phyloP scores from a whole-genome alignment of 2,797 vertebrate genomes.

The Tangara arthus region DNA sequence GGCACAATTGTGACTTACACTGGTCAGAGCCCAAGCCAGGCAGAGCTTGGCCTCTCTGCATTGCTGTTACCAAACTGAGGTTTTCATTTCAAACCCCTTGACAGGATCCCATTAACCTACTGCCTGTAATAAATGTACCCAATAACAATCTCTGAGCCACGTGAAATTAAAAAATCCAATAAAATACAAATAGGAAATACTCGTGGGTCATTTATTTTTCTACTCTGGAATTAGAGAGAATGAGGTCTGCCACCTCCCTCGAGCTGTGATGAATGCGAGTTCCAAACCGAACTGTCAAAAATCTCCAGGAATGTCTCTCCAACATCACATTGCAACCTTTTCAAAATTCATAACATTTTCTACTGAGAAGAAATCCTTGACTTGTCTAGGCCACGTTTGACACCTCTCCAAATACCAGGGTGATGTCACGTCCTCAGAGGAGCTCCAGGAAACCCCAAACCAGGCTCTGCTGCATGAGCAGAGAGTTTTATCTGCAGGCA shows the following conservation, averaged over 20 bases:
- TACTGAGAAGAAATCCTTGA: not conserved
- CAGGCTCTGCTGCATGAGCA: not conserved
- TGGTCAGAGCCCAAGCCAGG: not conserved
- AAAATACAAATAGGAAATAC: not conserved
- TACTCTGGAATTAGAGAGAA: not conserved
- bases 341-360: not conserved
- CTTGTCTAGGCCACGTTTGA: not conserved
- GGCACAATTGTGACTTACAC: accelerated
- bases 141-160: not conserved
- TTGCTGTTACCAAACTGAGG: not conserved
- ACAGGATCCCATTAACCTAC: constrained; percentile 29
- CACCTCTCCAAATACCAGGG: not conserved
- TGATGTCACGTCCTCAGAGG: not conserved
- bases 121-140: constrained; percentile 26
- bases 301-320: not conserved
- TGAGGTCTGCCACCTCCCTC: not conserved
- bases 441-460: not conserved
- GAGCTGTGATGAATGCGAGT: not conserved
- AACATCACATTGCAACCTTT: not conserved
- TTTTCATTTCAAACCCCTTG: constrained; percentile 1
- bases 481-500: not conserved
- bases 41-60: not conserved
- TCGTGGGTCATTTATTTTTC: not conserved
- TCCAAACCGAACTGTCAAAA: not conserved
- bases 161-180: not conserved